A percentile compares a stretch with the other conserved stretches of the same genome.
Evolutionary conservation across 2,797 vertebrate species (phyloP).

Genomic region (Momotus momota): DNA sequence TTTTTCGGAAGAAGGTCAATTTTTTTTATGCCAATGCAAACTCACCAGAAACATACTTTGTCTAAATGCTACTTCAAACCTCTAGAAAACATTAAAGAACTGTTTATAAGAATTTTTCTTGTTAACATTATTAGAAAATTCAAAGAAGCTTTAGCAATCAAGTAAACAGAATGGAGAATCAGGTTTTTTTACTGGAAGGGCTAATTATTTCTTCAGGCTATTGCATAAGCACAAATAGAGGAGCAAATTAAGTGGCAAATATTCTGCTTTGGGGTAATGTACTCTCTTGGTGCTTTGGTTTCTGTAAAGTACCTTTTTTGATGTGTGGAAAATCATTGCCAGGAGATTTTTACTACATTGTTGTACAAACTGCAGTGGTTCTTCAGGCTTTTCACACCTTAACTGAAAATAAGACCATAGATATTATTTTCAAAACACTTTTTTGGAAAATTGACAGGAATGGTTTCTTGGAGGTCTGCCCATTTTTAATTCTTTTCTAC

Average conservation of each 20-base stretch:
- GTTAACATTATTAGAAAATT: neutral
- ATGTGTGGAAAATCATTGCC: fast-evolving
- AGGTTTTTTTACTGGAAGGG: neutral
- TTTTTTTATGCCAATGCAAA: fast-evolving
- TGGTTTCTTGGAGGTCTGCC: neutral
- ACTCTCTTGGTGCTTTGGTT: neutral
- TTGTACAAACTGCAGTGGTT: neutral
- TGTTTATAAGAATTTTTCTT: neutral
- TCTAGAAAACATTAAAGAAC: neutral
- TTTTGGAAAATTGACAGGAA: neutral
- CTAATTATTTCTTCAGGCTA: neutral
- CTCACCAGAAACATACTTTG: neutral
- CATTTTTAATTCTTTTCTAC: neutral
- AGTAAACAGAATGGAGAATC: neutral
- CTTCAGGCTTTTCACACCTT: neutral
- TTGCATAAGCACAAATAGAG: neutral
- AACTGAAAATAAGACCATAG: neutral
- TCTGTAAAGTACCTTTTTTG: neutral
- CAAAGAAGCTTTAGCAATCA: neutral
- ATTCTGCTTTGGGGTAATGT: neutral
- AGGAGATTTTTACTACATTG: neutral
- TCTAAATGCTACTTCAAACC: neutral
- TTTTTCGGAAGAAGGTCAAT: neutral
- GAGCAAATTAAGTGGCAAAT: neutral
- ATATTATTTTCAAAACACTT: neutral